phyloP scores from a whole-genome alignment of 2,797 vertebrate species.

The Microcaecilia unicolor region DNA sequence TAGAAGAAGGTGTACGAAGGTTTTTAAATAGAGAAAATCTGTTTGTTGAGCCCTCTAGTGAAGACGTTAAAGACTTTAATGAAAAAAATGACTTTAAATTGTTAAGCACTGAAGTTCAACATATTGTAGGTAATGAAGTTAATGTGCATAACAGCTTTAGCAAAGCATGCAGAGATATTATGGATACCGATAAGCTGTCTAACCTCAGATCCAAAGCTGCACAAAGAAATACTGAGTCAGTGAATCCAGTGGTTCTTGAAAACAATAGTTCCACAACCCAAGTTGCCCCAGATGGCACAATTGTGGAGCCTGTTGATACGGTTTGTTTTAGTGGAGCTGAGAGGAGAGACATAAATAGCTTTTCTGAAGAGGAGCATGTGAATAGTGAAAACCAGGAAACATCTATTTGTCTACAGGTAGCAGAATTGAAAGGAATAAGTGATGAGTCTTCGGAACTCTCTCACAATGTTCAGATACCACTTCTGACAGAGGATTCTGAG shows the following conservation, averaged over 20 bases:
- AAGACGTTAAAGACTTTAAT: slow-evolving; percentile 56
- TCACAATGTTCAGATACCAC: too few species aligned
- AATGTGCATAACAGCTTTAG: too few species aligned
- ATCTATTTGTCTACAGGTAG: too few species aligned
- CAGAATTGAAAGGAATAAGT: too few species aligned
- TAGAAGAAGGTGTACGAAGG: slow-evolving; percentile 75
- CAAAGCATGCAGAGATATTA: slow-evolving; percentile 29
- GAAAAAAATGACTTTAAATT: slow-evolving; percentile 45
- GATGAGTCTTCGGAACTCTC: too few species aligned
- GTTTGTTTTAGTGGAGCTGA: neutral
- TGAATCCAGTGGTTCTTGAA: slow-evolving; percentile 10
- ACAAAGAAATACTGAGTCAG: slow-evolving; percentile 41
- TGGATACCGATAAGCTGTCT: slow-evolving; percentile 49
- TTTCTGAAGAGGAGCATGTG: slow-evolving; percentile 3
- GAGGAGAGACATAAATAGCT: slow-evolving; percentile 18
- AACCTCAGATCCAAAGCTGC: slow-evolving; percentile 71
- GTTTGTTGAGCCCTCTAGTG: slow-evolving; percentile 58
- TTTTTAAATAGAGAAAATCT: slow-evolving; percentile 79
- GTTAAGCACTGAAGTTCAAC: slow-evolving; percentile 1
- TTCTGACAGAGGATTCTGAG: too few species aligned
- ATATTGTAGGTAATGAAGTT: too few species aligned
- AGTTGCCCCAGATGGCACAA: slow-evolving; percentile 1
- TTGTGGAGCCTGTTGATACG: slow-evolving; percentile 1
- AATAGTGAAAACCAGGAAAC: slow-evolving; percentile 15
- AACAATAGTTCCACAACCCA: slow-evolving; percentile 11